phyloP scores from a whole-genome alignment of 2,888 invertebrate species.

The Tipula confusa region DNA sequence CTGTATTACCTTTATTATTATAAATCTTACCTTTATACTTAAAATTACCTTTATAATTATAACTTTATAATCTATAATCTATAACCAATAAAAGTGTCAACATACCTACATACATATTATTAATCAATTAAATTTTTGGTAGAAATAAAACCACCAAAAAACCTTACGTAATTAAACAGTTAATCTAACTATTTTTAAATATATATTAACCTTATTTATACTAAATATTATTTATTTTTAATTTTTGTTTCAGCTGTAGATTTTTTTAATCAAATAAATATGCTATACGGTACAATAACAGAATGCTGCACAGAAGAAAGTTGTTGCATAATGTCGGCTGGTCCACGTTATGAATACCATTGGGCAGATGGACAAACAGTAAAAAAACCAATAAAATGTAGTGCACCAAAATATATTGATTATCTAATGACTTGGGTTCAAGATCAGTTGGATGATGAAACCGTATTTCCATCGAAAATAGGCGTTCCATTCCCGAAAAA shows the following conservation, averaged over 20 bases:
- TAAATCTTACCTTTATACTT: no score
- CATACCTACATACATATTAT: no score
- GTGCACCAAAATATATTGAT: conserved; percentile 98
- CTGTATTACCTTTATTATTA: no score
- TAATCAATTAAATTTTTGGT: no score
- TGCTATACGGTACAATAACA: conserved; percentile 99
- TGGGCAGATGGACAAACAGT: conserved; percentile 99
- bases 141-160: no score
- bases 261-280: conserved; percentile 99
- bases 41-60: no score
- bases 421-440: conserved; percentile 99
- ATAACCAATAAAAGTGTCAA: no score
- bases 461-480: conserved; percentile 96
- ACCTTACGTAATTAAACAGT: no score
- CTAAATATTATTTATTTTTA: no score
- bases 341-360: conserved; percentile 98
- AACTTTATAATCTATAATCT: no score
- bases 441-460: conserved; percentile 98
- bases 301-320: conserved; percentile 98
- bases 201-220: no score
- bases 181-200: no score
- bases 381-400: conserved; percentile 98
- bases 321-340: conserved; percentile 98
- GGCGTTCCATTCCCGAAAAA: conserved; percentile 98
- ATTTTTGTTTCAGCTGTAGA: conserved; percentile 80